Conservation (phyloP, 2,888 invertebrate species). For the Ophion slaviceki region DNA sequence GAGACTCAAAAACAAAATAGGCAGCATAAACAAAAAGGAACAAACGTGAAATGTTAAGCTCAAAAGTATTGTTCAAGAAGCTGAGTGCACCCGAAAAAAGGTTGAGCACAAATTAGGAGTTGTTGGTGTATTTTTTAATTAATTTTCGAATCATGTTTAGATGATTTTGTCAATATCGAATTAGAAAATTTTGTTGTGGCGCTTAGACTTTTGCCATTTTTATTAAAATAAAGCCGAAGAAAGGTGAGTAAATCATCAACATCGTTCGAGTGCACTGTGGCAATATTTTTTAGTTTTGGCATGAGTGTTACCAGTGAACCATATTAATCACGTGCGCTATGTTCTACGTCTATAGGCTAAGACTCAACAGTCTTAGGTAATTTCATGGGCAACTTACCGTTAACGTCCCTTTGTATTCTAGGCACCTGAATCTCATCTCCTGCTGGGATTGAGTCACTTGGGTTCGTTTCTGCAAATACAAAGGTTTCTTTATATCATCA, state of each 20-base stretch:
- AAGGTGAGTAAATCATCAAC: constrained; percentile 62
- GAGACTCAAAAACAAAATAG: constrained; percentile 55
- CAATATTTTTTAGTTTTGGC: constrained; percentile 64
- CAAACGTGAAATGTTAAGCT: constrained; percentile 40
- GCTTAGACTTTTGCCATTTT: background rate
- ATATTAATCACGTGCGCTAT: constrained; percentile 36
- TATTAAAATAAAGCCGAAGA: constrained; percentile 11
- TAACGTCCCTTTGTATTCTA: constrained; percentile 78
- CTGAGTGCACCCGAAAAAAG: constrained; percentile 44
- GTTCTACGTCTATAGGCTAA: background rate
- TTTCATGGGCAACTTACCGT: constrained; percentile 76
- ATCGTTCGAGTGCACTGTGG: constrained; percentile 61
- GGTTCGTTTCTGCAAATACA: constrained; percentile 52
- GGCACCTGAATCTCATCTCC: constrained; percentile 70
- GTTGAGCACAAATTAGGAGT: background rate
- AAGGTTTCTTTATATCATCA: constrained; percentile 13
- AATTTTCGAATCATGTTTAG: background rate
- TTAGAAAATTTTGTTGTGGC: background rate
- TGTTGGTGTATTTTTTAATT: background rate
- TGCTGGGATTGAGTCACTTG: constrained; percentile 50
- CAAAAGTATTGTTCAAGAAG: constrained; percentile 24
- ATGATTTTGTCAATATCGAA: background rate
- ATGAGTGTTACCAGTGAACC: constrained; percentile 64
- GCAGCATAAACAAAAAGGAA: constrained; percentile 50
- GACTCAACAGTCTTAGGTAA: constrained; percentile 19